phyloP scores from a whole-genome alignment of 2,113 vertebrate genomes.

The Takifugu bimaculatus region DNA sequence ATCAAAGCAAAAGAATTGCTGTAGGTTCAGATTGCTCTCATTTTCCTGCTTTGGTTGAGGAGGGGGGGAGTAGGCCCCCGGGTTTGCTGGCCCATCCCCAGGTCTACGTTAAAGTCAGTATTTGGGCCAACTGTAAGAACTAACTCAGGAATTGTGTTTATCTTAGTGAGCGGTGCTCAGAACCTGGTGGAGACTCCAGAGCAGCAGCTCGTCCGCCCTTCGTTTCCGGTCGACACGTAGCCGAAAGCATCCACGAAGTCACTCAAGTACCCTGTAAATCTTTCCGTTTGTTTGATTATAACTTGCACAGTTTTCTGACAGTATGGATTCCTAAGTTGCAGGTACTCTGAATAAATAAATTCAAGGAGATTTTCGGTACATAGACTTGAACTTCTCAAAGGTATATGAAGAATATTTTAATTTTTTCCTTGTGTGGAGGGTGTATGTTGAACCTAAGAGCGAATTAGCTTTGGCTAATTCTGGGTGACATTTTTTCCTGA shows the following conservation, averaged over 20 bases:
- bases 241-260: slow-evolving; percentile 58
- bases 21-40: slow-evolving; percentile 14
- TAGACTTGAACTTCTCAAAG: slow-evolving; percentile 41
- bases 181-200: slow-evolving; percentile 3
- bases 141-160: slow-evolving; percentile 66
- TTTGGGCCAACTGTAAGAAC: slow-evolving; percentile 61
- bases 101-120: slow-evolving; percentile 52
- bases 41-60: slow-evolving; percentile 2
- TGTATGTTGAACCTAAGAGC: slow-evolving; percentile 10
- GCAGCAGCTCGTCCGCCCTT: slow-evolving; percentile 15
- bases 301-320: slow-evolving; percentile 56
- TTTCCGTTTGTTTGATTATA: slow-evolving; percentile 9
- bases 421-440: neutral
- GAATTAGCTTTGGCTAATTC: slow-evolving; percentile 18
- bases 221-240: slow-evolving; percentile 35
- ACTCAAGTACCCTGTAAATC: slow-evolving; percentile 51
- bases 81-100: slow-evolving; percentile 46
- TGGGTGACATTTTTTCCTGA: slow-evolving; percentile 35
- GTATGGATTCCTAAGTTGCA: slow-evolving; percentile 39
- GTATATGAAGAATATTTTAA: slow-evolving; percentile 55
- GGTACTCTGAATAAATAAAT: slow-evolving; percentile 57
- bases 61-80: slow-evolving; percentile 33
- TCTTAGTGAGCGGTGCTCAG: slow-evolving; percentile 31
- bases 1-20: slow-evolving; percentile 16
- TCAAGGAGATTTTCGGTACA: slow-evolving; percentile 53